phyloP scores from a whole-genome alignment of 2,888 invertebrate species.

The Smittia aterrima region DNA sequence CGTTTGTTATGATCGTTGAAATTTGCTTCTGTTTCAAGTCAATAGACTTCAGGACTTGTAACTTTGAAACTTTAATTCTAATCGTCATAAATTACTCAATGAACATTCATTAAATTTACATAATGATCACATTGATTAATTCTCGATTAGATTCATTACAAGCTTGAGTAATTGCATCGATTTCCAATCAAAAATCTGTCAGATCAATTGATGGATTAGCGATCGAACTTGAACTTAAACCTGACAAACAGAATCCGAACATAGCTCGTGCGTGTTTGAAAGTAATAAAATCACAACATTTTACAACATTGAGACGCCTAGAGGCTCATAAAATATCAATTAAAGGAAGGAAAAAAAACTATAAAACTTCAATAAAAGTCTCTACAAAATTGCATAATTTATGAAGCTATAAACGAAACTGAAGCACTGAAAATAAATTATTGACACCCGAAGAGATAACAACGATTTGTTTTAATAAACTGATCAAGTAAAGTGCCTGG shows the following conservation, averaged over 20 bases:
- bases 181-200: not conserved
- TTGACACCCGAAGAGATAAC: not conserved
- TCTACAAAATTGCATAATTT: not conserved
- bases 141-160: not conserved
- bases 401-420: not conserved
- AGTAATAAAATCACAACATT: not conserved
- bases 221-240: not conserved
- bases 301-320: not conserved
- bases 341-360: not conserved
- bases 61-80: not conserved
- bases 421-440: not conserved
- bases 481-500: no score
- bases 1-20: not conserved
- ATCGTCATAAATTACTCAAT: not conserved
- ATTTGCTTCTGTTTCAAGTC: not conserved
- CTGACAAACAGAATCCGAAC: not conserved
- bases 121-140: not conserved
- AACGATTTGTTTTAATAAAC: not conserved
- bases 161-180: not conserved
- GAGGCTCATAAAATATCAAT: not conserved
- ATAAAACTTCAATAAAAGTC: not conserved
- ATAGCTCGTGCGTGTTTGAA: not conserved
- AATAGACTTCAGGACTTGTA: not conserved
- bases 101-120: not conserved
- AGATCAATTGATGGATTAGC: not conserved